Percentiles rank a stretch among this genome's conserved stretches.
These are phyloP conservation scores for Drosophila aldrichi DNA, from an alignment of 2,888 invertebrate genomes.

Conservation along the genomic window DNA sequence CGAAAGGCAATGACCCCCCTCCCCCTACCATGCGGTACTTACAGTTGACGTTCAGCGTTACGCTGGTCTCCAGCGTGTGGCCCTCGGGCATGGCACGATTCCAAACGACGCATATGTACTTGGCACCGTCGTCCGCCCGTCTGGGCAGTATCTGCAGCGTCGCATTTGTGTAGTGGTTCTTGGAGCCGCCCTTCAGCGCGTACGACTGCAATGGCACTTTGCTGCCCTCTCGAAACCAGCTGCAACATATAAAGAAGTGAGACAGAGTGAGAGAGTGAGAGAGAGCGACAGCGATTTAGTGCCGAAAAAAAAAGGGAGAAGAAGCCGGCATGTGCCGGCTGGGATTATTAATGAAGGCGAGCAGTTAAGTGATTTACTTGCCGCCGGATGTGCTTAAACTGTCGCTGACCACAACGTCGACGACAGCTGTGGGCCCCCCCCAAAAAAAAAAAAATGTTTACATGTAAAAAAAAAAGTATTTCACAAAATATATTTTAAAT, in stretches of 20 bases:
- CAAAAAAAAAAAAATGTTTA: constrained; percentile 17
- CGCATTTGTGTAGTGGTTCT: constrained; percentile 91
- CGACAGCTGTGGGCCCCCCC: constrained; percentile 44
- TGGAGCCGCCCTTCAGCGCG: constrained; percentile 89
- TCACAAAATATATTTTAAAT: constrained; percentile 2
- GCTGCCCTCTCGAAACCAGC: constrained; percentile 93
- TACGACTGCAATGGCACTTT: constrained; percentile 90
- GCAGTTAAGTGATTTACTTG: constrained; percentile 78
- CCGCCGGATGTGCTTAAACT: constrained; percentile 67
- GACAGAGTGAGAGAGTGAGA: background rate
- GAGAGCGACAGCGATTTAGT: constrained; percentile 45
- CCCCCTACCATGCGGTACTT: constrained; percentile 86
- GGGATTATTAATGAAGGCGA: constrained; percentile 77
- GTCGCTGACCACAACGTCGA: constrained; percentile 55
- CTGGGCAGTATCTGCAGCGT: constrained; percentile 91
- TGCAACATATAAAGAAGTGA: constrained; percentile 68
- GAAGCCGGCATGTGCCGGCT: constrained; percentile 50
- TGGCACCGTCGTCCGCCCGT: constrained; percentile 93
- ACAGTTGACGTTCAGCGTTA: constrained; percentile 95
- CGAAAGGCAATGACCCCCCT: too few species aligned
- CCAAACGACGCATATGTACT: constrained; percentile 94
- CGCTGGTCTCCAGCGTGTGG: constrained; percentile 91
- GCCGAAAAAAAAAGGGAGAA: constrained; percentile 35
- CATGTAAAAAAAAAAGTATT: constrained; percentile 12
- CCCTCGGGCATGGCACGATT: constrained; percentile 95